Percentiles rank a stretch among this genome's conserved stretches.
Evolutionary conservation across 2,888 invertebrate species (phyloP).

Genomic region (Cenopis cana): DNA sequence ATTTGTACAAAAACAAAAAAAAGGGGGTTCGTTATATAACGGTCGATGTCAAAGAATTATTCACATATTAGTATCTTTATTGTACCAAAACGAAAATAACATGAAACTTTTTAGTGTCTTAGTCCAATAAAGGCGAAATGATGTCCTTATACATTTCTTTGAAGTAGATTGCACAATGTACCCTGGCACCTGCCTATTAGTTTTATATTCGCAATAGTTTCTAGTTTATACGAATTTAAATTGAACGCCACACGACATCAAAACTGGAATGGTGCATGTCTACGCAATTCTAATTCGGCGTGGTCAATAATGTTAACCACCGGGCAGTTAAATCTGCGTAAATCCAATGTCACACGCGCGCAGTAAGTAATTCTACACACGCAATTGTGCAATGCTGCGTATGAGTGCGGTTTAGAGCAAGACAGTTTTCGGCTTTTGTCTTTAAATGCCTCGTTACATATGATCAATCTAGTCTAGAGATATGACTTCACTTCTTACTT

Average conservation of each 20-base stretch:
- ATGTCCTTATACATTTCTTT: no score
- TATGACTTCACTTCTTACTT: neutral
- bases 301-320: constrained; percentile 31
- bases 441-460: neutral
- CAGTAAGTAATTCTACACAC: constrained; percentile 51
- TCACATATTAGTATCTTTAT: no score
- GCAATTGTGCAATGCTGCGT: constrained; percentile 53
- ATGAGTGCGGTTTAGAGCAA: constrained; percentile 23
- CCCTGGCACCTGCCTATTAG: no score
- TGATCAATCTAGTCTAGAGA: neutral
- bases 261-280: constrained; percentile 9
- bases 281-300: constrained; percentile 33
- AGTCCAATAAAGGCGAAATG: no score
- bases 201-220: constrained; percentile 2
- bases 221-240: constrained; percentile 7
- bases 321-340: constrained; percentile 51
- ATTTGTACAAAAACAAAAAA: neutral
- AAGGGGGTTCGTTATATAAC: no score
- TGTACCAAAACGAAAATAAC: no score
- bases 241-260: neutral
- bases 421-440: neutral
- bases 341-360: constrained; percentile 58
- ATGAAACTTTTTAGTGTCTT: no score
- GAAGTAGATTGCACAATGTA: no score
- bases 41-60: no score